Evolutionary conservation across 2,113 vertebrate species (phyloP).

Genomic region (Bubo scandiacus): DNA sequence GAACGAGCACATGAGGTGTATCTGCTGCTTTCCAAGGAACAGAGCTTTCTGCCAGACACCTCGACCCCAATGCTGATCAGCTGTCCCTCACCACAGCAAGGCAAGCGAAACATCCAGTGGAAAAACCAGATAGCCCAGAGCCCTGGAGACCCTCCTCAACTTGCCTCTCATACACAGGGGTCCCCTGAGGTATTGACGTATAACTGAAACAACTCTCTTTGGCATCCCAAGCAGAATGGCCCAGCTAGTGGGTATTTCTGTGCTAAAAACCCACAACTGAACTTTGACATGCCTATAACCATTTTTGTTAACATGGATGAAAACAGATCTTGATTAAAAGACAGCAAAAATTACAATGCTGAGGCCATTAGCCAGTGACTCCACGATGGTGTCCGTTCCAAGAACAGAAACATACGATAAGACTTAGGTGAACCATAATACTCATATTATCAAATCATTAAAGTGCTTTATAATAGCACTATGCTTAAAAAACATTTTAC

Average conservation of each 20-base stretch:
- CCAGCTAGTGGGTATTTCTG: neutral
- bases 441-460: neutral
- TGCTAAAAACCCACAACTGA: neutral
- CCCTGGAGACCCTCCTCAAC: neutral
- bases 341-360: neutral
- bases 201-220: neutral
- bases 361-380: neutral
- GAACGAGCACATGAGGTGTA: accelerated
- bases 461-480: neutral
- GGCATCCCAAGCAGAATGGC: neutral
- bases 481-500: neutral
- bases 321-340: neutral
- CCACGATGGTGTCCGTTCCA: neutral
- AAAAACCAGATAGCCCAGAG: neutral
- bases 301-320: neutral
- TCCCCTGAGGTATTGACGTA: neutral
- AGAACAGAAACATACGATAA: neutral
- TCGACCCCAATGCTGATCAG: accelerated
- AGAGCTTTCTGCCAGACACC: neutral
- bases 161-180: accelerated
- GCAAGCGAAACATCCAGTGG: neutral
- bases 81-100: neutral
- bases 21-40: neutral
- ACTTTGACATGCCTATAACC: accelerated
- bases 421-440: neutral